Evolutionary conservation across 1,140 invertebrate species (phyloP).

Genomic region (Caerostris extrusa): DNA sequence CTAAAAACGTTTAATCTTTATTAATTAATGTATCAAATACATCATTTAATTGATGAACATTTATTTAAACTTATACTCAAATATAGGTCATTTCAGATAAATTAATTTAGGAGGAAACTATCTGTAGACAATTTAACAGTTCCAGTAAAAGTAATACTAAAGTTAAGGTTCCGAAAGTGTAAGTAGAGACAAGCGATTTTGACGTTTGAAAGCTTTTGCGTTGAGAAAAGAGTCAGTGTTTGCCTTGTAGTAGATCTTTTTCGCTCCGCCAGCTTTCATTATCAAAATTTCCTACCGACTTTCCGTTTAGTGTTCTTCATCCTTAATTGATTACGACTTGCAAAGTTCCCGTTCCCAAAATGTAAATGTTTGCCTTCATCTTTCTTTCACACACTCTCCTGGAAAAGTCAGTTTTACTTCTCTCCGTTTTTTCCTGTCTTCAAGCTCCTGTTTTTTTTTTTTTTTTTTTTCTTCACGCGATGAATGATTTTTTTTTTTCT

Average conservation of each 20-base stretch:
- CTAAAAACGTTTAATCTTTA: no score
- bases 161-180: neutral
- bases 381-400: conserved; percentile 21
- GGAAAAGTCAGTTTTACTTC: conserved; percentile 69
- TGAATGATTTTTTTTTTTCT: neutral
- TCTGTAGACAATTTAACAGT: neutral
- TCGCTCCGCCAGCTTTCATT: conserved; percentile 59
- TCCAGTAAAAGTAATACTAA: neutral
- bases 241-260: conserved; percentile 40
- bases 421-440: conserved; percentile 9
- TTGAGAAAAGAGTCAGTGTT: conserved; percentile 1
- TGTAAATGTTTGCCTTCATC: conserved; percentile 74
- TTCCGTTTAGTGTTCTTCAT: conserved; percentile 37
- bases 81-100: neutral
- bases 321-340: conserved; percentile 73
- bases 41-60: neutral
- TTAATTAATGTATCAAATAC: neutral
- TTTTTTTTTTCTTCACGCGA: neutral
- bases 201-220: conserved; percentile 40
- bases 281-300: conserved; percentile 32
- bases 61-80: neutral
- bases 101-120: neutral
- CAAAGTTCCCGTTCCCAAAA: conserved; percentile 54
- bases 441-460: neutral
- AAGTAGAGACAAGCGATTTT: conserved; percentile 20